Conservation (phyloP, 2,113 vertebrate genomes). For the Petaurus breviceps region DNA sequence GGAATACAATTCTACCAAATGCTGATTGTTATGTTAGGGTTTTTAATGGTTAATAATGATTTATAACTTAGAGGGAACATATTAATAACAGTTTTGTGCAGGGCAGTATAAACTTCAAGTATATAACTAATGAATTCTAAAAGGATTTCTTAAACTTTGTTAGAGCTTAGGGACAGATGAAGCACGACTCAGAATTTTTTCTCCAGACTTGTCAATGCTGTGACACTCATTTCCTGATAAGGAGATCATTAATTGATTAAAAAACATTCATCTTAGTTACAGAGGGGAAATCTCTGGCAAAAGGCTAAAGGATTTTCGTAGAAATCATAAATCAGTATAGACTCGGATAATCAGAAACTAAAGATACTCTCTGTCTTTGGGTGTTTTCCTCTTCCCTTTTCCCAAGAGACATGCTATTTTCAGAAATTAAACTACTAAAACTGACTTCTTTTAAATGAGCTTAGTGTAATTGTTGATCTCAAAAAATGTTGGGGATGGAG, state of each 20-base stretch:
- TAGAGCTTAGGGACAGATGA: neutral
- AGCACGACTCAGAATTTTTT: neutral
- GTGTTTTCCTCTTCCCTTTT: constrained; percentile 34
- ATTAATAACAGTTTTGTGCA: neutral
- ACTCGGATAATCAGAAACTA: neutral
- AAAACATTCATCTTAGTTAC: constrained; percentile 41
- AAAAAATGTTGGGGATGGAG: neutral
- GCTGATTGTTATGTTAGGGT: neutral
- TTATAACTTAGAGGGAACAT: neutral
- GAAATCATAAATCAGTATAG: constrained; percentile 40
- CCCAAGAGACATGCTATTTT: constrained; percentile 36
- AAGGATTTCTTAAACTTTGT: neutral
- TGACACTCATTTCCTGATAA: constrained; percentile 24
- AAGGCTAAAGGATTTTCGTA: constrained; percentile 2
- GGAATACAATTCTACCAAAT: neutral
- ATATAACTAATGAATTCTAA: neutral
- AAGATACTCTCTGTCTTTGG: constrained; percentile 14
- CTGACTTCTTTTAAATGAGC: constrained; percentile 56
- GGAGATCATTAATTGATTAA: constrained; percentile 35
- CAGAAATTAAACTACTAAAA: constrained; percentile 53
- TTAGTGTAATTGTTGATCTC: constrained; percentile 67
- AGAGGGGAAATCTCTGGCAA: constrained; percentile 29
- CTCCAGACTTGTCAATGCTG: constrained; percentile 19
- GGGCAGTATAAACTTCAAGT: neutral
- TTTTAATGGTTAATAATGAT: neutral